These are phyloP conservation scores for Petrocephalus schoutedeni DNA, from an alignment of 2,797 vertebrate species.

Conservation along the genomic window DNA sequence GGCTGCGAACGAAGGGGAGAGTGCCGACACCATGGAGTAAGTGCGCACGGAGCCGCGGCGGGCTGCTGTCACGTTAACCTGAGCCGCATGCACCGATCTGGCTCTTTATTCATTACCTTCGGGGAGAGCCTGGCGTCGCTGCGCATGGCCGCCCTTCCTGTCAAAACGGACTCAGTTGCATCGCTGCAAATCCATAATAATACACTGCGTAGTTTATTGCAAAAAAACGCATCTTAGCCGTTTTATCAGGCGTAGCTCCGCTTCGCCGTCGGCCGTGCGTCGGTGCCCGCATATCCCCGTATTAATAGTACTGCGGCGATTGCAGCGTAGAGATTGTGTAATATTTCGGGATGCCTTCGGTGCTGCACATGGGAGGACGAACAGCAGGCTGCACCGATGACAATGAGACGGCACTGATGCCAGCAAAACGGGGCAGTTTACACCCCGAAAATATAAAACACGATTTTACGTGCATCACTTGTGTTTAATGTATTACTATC, in stretches of 20 bases:
- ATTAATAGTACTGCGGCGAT: constrained; percentile 2
- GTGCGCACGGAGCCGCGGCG: background rate
- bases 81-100: background rate
- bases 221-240: background rate
- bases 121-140: background rate
- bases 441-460: background rate
- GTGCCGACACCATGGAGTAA: constrained; percentile 24
- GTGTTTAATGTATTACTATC: background rate
- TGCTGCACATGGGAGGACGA: background rate
- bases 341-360: constrained; percentile 1
- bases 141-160: background rate
- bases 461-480: background rate
- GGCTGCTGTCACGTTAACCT: background rate
- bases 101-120: background rate
- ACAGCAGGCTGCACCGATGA: background rate
- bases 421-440: background rate
- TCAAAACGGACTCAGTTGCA: background rate
- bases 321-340: constrained; percentile 12
- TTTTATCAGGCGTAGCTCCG: background rate
- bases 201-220: background rate
- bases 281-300: background rate
- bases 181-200: background rate
- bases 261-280: background rate
- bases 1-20: background rate
- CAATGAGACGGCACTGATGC: background rate